Base-by-base conservation (phyloP, 2,113 vertebrate species). In the Uria lomvia region DNA sequence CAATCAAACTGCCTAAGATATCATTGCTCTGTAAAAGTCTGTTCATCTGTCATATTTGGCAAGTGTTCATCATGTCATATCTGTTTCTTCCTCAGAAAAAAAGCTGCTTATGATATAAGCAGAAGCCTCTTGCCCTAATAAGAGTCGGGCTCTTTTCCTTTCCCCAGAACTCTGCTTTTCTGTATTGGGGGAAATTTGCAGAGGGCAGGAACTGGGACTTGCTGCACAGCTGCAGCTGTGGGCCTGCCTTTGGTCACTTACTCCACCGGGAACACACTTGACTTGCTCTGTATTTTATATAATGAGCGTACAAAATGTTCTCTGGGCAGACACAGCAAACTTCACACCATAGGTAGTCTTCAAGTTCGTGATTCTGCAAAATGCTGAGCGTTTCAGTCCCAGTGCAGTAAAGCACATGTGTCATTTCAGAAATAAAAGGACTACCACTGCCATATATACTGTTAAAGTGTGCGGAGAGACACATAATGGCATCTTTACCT, bases 41-140 rank as follows among this genome's bases (percentile, higher is more conserved):
- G 58, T 68, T 95, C 74, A 86, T 97, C 95, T 97, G 73, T 85
- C 80, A 78, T 34, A 81, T 50, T 95, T 95, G 92, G 82, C 79
- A 97, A 85, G 78, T 82, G 40, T 38, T 85, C 47, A 18, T 78
- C 38, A 5, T 83, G 58, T 93, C 92, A 47, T 92, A 73, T 30
- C 65, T 87, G 81, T 92, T 96, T 87, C 72, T 80, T 81, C 32
- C 67, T 68, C 26, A 63, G 34, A 30, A 16, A 77, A 63, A 70
- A 36, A 65, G 17, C 36, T 79, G 15, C 14, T 43, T 32, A 55
- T 2, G 34, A 50, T 26, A 88, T 68, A 86, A 84, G 83, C 49
- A 77, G 92, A 66, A 90, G 42, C 30, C 34, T 72, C 53, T 42
- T 77, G 23, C 42, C 67, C 55, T 60, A 9, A 6, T 45, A 85